phyloP scores from a whole-genome alignment of 2,113 vertebrate genomes.

The Paedocypris sp. region DNA sequence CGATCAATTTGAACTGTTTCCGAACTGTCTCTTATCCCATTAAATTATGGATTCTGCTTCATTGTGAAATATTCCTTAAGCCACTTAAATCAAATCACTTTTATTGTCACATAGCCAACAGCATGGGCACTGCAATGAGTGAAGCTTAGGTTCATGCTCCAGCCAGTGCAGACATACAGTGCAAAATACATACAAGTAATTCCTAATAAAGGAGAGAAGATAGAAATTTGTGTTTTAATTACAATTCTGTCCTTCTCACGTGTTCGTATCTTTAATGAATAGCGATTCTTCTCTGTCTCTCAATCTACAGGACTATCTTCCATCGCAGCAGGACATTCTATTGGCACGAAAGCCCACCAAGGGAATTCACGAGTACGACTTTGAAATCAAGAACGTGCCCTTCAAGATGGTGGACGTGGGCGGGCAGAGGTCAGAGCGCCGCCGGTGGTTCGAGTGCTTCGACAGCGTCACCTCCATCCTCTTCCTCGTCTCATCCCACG shows the following conservation, averaged over 20 bases:
- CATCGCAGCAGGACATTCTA: slow-evolving; percentile 76
- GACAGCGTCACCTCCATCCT: slow-evolving; percentile 80
- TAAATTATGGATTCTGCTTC: no score
- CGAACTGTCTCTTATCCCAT: no score
- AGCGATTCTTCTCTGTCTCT: background rate
- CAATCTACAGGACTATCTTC: slow-evolving; percentile 66
- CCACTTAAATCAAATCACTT: no score
- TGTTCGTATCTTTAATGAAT: background rate
- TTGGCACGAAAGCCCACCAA: slow-evolving; percentile 77
- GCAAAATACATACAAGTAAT: no score
- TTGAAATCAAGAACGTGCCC: slow-evolving; percentile 80
- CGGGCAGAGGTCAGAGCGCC: slow-evolving; percentile 73
- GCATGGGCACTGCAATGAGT: no score
- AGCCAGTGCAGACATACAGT: no score
- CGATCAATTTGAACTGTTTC: no score
- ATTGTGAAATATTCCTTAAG: no score
- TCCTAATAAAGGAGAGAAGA: rapidly evolving
- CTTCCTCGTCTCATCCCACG: slow-evolving; percentile 79
- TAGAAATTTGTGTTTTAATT: background rate
- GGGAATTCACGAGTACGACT: slow-evolving; percentile 80
- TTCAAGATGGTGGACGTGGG: slow-evolving; percentile 89
- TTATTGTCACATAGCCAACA: no score
- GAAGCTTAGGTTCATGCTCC: no score
- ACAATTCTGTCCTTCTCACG: background rate
- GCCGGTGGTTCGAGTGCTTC: slow-evolving; percentile 82